Percentiles rank a stretch among this genome's conserved stretches.
These are phyloP conservation scores for Danio aesculapii DNA, from an alignment of 2,797 vertebrate species.

Conservation along the genomic window DNA sequence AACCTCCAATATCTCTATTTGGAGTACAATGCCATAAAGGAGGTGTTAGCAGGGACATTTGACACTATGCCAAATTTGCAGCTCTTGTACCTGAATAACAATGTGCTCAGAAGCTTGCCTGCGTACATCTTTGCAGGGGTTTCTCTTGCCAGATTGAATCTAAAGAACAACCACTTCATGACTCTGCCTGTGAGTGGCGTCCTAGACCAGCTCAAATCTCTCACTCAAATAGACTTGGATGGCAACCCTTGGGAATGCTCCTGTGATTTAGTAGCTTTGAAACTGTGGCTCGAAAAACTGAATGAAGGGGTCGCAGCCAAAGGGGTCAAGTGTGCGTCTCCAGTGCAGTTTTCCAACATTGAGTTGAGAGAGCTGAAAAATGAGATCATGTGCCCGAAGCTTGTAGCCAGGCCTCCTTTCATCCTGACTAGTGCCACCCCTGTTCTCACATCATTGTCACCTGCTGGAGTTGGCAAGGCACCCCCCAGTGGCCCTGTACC, in stretches of 20 bases:
- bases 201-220: constrained; percentile 92
- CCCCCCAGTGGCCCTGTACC: constrained; percentile 94
- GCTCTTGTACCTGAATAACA: constrained; percentile 97
- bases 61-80: constrained; percentile 96
- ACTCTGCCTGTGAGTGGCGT: constrained; percentile 97
- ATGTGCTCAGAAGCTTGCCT: constrained; percentile 92
- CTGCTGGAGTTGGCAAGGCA: constrained; percentile 89
- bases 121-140: constrained; percentile 93
- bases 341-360: constrained; percentile 95
- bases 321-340: constrained; percentile 93
- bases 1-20: constrained; percentile 97
- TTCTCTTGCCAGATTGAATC: constrained; percentile 91
- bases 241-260: constrained; percentile 99
- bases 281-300: constrained; percentile 96
- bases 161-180: constrained; percentile 99
- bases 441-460: constrained; percentile 83
- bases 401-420: constrained; percentile 87
- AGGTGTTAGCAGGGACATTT: constrained; percentile 95
- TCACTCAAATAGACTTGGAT: constrained; percentile 96
- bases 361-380: constrained; percentile 94
- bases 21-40: constrained; percentile 99
- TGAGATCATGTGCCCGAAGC: constrained; percentile 95
- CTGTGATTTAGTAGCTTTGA: constrained; percentile 95
- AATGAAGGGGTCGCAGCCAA: constrained; percentile 92
- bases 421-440: constrained; percentile 87